These are phyloP conservation scores for Chinchilla lanigera DNA, from an alignment of 2,113 vertebrate genomes.

Conservation along the genomic window DNA sequence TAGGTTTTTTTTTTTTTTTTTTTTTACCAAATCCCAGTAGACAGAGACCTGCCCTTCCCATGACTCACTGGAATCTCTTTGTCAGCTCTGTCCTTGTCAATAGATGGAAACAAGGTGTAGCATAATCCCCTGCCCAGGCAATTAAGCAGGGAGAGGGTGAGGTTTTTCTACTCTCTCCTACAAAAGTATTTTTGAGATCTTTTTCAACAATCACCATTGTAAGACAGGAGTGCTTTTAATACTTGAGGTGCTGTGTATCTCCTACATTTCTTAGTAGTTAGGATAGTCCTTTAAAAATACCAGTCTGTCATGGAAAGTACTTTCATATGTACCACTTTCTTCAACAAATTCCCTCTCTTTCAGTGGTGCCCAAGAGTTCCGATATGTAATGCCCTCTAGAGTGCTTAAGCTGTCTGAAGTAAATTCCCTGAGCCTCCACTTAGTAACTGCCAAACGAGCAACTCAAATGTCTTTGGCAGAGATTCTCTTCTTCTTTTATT, in stretches of 20 bases:
- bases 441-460: background rate
- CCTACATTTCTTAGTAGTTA: slow-evolving; percentile 29
- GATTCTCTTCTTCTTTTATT: background rate
- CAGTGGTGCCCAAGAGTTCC: background rate
- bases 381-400: background rate
- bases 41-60: slow-evolving; percentile 34
- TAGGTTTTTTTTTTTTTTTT: background rate
- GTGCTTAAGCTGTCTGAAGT: background rate
- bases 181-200: slow-evolving; percentile 32
- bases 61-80: slow-evolving; percentile 36
- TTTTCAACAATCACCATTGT: slow-evolving; percentile 65
- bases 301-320: slow-evolving; percentile 38
- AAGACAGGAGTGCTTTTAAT: slow-evolving; percentile 59
- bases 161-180: background rate
- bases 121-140: slow-evolving; percentile 28
- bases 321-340: slow-evolving; percentile 50
- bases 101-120: slow-evolving; percentile 63
- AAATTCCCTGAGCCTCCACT: background rate
- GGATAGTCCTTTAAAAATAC: slow-evolving; percentile 38
- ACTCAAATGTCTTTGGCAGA: slow-evolving; percentile 18
- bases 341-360: background rate
- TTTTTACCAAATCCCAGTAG: slow-evolving; percentile 3
- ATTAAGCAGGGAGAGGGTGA: slow-evolving; percentile 50
- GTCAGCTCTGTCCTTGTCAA: slow-evolving; percentile 51
- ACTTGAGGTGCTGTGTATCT: slow-evolving; percentile 65